A percentile compares a stretch with the other conserved stretches of the same genome.
phyloP scores from a whole-genome alignment of 92 coral and sea anemone genomes.

The Nematostella vectensis region DNA sequence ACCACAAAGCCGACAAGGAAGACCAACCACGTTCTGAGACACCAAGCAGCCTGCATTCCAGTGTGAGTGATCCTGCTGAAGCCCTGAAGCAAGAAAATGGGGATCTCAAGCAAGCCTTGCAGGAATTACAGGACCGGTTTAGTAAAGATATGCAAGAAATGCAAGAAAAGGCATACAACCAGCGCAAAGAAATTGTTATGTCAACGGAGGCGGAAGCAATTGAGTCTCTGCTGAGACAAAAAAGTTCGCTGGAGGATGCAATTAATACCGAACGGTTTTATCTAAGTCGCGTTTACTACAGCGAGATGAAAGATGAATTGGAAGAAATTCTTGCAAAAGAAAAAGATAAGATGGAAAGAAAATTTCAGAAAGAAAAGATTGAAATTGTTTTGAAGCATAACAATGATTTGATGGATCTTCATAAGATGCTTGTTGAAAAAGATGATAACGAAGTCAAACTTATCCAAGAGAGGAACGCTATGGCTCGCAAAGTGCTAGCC shows the following conservation, averaged over 20 bases:
- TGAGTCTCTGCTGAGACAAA: conserved; percentile 66
- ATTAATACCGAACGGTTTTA: conserved; percentile 69
- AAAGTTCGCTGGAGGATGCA: conserved; percentile 63
- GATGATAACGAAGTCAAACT: conserved; percentile 52
- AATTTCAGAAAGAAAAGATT: conserved; percentile 43
- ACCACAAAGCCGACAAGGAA: too few relatives aligned
- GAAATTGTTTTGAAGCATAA: conserved; percentile 48
- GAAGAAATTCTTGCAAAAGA: conserved; percentile 40
- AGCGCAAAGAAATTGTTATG: conserved; percentile 65
- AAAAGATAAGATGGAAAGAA: conserved; percentile 34
- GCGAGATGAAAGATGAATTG: conserved; percentile 91
- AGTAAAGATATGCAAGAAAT: conserved; percentile 55
- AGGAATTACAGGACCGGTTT: conserved; percentile 56
- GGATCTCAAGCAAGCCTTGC: conserved; percentile 36
- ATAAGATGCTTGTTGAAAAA: conserved; percentile 49
- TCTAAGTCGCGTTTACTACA: conserved; percentile 73
- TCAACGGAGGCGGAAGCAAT: conserved; percentile 65
- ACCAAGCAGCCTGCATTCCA: too few relatives aligned
- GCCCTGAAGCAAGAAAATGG: conserved; percentile 84
- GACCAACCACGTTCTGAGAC: too few relatives aligned
- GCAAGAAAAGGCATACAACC: conserved; percentile 52
- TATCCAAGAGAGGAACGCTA: conserved; percentile 44
- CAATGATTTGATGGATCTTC: conserved; percentile 57
- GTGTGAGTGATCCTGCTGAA: too few relatives aligned
- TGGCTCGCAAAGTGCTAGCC: conserved; percentile 30